These are phyloP conservation scores for Zootermopsis nevadensis DNA, from an alignment of 2,888 invertebrate species.

Conservation along the genomic window DNA sequence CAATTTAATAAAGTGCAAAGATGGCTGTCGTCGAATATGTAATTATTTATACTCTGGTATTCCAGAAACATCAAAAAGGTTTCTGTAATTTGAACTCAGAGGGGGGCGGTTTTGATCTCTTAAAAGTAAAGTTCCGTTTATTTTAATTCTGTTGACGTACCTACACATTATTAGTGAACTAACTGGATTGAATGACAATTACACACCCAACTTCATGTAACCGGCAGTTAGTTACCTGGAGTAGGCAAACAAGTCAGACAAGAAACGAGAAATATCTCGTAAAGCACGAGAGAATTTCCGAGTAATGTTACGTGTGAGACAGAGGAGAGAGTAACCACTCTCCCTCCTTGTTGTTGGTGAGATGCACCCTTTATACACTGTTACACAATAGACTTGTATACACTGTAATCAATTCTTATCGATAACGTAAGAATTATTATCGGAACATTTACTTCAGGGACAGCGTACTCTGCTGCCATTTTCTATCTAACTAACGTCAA, in stretches of 20 bases:
- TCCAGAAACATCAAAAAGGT: conserved; percentile 37
- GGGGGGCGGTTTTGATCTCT: conserved; percentile 41
- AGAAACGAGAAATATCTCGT: conserved; percentile 40
- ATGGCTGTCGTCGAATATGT: too few species aligned
- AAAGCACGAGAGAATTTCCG: conserved; percentile 44
- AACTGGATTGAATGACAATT: conserved; percentile 53
- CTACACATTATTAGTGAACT: conserved; percentile 51
- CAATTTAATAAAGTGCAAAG: too few species aligned
- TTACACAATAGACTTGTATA: too few species aligned
- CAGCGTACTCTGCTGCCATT: too few species aligned
- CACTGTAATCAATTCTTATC: too few species aligned
- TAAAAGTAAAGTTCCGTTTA: conserved; percentile 43
- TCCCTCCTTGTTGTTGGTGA: too few species aligned
- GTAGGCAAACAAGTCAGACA: conserved; percentile 41
- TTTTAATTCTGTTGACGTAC: conserved; percentile 50
- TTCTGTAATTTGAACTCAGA: conserved; percentile 32
- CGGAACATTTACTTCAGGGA: too few species aligned
- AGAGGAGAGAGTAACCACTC: neutral
- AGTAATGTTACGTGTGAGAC: conserved; percentile 46
- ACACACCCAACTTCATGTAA: conserved; percentile 50
- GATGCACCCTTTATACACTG: too few species aligned
- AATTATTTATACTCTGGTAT: conserved; percentile 42
- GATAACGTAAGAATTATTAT: too few species aligned
- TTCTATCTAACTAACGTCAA: neutral
- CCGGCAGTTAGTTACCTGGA: conserved; percentile 45